Percentiles rank a stretch among this genome's conserved stretches.
Conservation (phyloP, 2,797 vertebrate genomes). For the Vultur gryphus region DNA sequence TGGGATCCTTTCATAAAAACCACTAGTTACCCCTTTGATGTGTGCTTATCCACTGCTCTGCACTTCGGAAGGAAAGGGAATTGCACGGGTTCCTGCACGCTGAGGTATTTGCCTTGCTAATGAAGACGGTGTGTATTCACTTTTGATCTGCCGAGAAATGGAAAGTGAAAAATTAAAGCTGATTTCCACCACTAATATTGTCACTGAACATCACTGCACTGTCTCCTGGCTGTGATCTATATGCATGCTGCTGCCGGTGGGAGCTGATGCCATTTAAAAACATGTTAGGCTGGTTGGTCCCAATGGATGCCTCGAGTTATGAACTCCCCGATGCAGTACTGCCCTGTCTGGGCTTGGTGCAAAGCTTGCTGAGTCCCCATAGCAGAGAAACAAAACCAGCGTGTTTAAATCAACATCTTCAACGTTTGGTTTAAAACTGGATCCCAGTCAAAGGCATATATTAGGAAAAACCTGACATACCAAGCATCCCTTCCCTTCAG, state of each 20-base stretch:
- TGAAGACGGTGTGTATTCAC: conserved; percentile 33
- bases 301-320: not conserved
- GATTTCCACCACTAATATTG: conserved; percentile 64
- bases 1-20: not conserved
- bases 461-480: not conserved
- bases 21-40: not conserved
- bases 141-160: conserved; percentile 53
- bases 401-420: not conserved
- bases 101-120: conserved; percentile 64
- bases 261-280: conserved; percentile 6
- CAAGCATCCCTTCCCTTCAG: not conserved
- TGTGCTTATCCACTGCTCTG: not conserved
- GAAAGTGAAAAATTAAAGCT: conserved; percentile 68
- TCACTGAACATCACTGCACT: conserved; percentile 39
- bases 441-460: not conserved
- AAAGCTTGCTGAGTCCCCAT: not conserved
- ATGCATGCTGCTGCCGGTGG: conserved; percentile 6
- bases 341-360: not conserved
- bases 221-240: conserved; percentile 50
- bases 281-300: not conserved
- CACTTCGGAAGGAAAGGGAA: not conserved
- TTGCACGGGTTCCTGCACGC: not conserved
- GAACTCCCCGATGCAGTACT: not conserved
- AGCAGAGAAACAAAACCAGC: not conserved
- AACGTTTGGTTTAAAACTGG: not conserved